A percentile compares a stretch with the other conserved stretches of the same genome.
phyloP scores from a whole-genome alignment of 1,140 invertebrate genomes.

The Drosophila orosa region DNA sequence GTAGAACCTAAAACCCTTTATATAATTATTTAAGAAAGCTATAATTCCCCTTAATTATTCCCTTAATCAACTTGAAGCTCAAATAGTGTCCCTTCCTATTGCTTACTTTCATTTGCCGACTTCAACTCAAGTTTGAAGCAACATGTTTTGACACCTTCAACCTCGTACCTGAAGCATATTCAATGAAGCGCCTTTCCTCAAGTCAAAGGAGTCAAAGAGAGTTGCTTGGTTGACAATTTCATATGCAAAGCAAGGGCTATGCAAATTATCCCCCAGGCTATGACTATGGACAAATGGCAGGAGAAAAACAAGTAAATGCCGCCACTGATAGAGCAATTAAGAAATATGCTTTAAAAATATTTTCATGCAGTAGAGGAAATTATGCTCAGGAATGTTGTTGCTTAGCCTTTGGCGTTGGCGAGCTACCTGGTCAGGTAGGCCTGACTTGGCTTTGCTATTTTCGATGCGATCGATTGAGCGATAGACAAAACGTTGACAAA shows the following conservation, averaged over 20 bases:
- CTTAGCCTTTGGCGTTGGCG: constrained; percentile 42
- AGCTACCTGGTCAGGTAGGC: constrained; percentile 2
- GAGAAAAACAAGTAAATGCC: neutral
- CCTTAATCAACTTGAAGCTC: neutral
- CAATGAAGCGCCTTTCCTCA: constrained; percentile 32
- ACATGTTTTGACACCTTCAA: constrained; percentile 73
- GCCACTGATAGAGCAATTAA: constrained; percentile 77
- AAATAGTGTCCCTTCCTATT: neutral
- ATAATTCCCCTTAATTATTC: neutral
- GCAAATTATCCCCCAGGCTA: constrained; percentile 40
- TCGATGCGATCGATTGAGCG: constrained; percentile 68
- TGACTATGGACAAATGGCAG: neutral
- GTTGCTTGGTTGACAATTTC: constrained; percentile 47
- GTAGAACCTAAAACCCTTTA: no score
- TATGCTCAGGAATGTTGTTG: constrained; percentile 74
- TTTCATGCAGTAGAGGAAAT: constrained; percentile 73
- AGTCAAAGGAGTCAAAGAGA: constrained; percentile 38
- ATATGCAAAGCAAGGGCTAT: constrained; percentile 71
- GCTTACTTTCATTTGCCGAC: constrained; percentile 56
- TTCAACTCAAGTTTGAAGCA: constrained; percentile 26
- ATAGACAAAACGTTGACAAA: constrained; percentile 71
- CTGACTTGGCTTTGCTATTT: constrained; percentile 53
- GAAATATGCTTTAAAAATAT: constrained; percentile 70
- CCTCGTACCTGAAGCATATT: constrained; percentile 39
- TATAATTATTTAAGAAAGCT: neutral